Conservation (phyloP, 2,797 vertebrate species). For the Gallirallus australis region DNA sequence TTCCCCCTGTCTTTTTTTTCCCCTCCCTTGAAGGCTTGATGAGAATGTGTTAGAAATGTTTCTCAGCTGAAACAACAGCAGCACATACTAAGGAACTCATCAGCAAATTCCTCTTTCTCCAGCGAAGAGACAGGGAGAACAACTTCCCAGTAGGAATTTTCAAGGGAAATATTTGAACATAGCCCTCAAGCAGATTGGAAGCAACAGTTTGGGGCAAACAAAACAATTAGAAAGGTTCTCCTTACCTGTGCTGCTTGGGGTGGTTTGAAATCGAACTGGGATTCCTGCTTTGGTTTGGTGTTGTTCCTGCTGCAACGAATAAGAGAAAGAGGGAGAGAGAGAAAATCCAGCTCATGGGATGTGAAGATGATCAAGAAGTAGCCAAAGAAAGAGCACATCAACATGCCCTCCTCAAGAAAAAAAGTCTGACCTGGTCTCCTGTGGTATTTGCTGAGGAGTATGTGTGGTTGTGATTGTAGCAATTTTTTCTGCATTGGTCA, state of each 20-base stretch:
- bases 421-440: constrained; percentile 90
- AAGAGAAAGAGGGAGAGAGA: constrained; percentile 21
- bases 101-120: constrained; percentile 46
- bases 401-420: background rate
- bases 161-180: constrained; percentile 17
- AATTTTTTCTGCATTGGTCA: constrained; percentile 99
- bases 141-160: constrained; percentile 38
- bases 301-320: constrained; percentile 85
- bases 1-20: background rate
- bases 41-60: constrained; percentile 4
- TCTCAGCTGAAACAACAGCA: constrained; percentile 35
- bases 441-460: constrained; percentile 89
- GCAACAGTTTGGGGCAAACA: background rate
- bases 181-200: constrained; percentile 5
- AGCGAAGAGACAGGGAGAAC: background rate
- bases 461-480: constrained; percentile 99
- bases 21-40: background rate
- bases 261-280: constrained; percentile 91
- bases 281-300: constrained; percentile 97
- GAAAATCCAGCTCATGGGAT: constrained; percentile 37
- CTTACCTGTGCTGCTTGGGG: constrained; percentile 91
- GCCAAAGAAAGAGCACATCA: background rate
- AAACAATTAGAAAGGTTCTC: background rate
- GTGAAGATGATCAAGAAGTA: background rate
- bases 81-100: constrained; percentile 36